Evolutionary conservation across 2,888 invertebrate genomes (phyloP), one percentile per base, ranked within the genome.

Genomic region (Drosophila neonasuta): DNA sequence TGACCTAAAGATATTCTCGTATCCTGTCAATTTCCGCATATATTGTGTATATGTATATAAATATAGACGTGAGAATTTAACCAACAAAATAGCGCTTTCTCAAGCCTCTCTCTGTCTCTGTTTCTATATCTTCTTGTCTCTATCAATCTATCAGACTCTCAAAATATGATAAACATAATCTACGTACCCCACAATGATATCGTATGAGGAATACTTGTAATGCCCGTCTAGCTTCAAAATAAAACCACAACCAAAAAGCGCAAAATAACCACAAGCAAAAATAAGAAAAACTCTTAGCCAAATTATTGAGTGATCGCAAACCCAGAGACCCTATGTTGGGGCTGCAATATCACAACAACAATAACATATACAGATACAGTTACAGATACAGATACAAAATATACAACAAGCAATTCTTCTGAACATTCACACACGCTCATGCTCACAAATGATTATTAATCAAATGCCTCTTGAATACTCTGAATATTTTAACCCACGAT

Each of bases 381-480:
- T 56, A 74, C 65, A 77, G 68, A 73, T 68, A 81, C 80, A 72
- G 60, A 48, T 61, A 77, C 42, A 56, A 30, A 59, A 60, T 24
- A 76, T 60, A 70, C 67, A 56, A 75, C 55, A 81, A 79, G 56
- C 66, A 70, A 84, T 80, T 82, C 78, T 85, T 84, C 80, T 84
- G 86, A 89, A 90, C 91, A 91, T 91, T 91, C 91, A 91, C 91
- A 91, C 91, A 91, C 90, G 91, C 91, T 91, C 91, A 90, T 90
- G 91, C 91, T 91, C 91, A 91, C 90, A 85, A 82, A 82, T 86
- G 80, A 82, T 77, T 36, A 84, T 79, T 86, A 84, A 80, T 83
- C 68, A 80, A 80, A 69, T 71, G 71, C 77, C 84, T 86, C 66
- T 71, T 72, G 71, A 85, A 73, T 71, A 80, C 79, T 85, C 71